phyloP scores from a whole-genome alignment of 23 tunicate genomes.

The Halocynthia aurantium region DNA sequence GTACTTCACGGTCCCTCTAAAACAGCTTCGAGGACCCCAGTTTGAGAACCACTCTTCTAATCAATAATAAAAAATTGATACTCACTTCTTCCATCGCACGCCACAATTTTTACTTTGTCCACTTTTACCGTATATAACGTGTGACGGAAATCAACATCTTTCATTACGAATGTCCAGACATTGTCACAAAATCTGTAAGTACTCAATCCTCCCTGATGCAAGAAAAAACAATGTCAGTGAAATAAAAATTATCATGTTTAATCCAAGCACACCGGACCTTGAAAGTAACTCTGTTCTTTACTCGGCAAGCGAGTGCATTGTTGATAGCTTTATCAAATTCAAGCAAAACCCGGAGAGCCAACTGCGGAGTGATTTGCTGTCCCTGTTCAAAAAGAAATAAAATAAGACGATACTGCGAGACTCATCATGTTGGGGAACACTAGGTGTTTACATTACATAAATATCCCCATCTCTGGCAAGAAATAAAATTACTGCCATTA shows the following conservation, averaged over 20 bases:
- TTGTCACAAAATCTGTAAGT: conserved; percentile 97
- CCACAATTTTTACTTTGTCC: conserved; percentile 90
- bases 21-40: too few relatives aligned
- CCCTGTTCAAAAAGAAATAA: conserved; percentile 30
- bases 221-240: background rate
- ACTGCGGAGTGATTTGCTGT: conserved; percentile 90
- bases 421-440: background rate
- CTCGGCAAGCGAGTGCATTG: conserved; percentile 67
- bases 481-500: too few relatives aligned
- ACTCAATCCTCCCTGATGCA: conserved; percentile 54
- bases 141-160: conserved; percentile 75
- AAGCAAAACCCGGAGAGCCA: conserved; percentile 71
- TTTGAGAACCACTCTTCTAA: too few relatives aligned
- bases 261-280: conserved; percentile 11
- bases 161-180: conserved; percentile 96
- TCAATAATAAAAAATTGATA: background rate
- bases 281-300: conserved; percentile 62
- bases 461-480: background rate
- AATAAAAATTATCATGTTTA: background rate
- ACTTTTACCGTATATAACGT: conserved; percentile 41
- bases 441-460: background rate
- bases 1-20: too few relatives aligned
- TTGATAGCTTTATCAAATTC: conserved; percentile 97
- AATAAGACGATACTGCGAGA: background rate
- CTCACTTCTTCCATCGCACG: conserved; percentile 80